Evolutionary conservation across 2,113 vertebrate genomes (phyloP).

Genomic region (Cavia porcellus): DNA sequence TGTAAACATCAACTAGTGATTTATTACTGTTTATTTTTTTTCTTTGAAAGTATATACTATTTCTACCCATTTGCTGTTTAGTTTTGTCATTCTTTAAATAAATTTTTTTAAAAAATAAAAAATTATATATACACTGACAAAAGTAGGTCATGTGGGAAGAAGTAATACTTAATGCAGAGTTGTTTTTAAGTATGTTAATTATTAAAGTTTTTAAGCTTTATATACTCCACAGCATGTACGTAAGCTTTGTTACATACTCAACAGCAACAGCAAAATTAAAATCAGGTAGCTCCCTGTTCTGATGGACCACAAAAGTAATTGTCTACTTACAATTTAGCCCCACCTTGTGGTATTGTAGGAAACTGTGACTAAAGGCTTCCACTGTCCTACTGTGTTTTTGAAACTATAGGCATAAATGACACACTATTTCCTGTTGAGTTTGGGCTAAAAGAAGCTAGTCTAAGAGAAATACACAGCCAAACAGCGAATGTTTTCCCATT

Average conservation of each 20-base stretch:
- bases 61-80: too few relatives aligned
- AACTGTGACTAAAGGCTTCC: constrained; percentile 38
- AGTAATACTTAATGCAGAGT: too few relatives aligned
- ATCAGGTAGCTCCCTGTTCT: background rate
- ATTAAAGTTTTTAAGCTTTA: background rate
- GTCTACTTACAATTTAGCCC: constrained; percentile 65
- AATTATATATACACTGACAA: too few relatives aligned
- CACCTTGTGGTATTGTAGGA: constrained; percentile 70
- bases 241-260: background rate
- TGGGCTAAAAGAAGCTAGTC: background rate
- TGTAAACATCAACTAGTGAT: too few relatives aligned
- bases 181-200: background rate
- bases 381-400: constrained; percentile 44
- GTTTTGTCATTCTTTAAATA: too few relatives aligned
- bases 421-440: background rate
- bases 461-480: background rate
- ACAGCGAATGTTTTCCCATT: background rate
- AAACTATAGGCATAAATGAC: constrained; percentile 55
- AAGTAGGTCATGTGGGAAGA: too few relatives aligned
- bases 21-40: too few relatives aligned
- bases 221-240: background rate
- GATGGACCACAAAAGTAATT: background rate
- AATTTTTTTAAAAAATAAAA: too few relatives aligned
- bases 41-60: too few relatives aligned
- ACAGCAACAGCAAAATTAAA: constrained; percentile 35